Conservation (phyloP, 2,113 vertebrate genomes). For the Elanoides forficatus region DNA sequence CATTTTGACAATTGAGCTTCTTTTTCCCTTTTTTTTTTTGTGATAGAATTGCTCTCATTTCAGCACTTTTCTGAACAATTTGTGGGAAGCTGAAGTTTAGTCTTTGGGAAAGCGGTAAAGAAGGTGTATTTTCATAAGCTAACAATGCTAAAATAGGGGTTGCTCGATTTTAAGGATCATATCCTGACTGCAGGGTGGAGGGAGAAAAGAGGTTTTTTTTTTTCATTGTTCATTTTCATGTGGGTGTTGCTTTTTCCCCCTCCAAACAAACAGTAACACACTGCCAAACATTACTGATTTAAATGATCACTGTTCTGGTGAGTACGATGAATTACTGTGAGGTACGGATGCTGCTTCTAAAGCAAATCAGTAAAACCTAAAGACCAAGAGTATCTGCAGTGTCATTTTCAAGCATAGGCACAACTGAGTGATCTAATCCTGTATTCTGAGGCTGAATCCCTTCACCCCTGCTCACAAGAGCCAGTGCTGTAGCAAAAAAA, state of each 20-base stretch:
- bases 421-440: background rate
- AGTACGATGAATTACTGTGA: background rate
- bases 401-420: background rate
- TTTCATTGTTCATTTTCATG: background rate
- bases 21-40: no score
- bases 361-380: conserved; percentile 17
- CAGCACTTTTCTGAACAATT: background rate
- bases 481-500: background rate
- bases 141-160: background rate
- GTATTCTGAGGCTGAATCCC: conserved; percentile 25
- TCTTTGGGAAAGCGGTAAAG: background rate
- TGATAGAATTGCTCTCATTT: background rate
- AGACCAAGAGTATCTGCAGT: background rate
- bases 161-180: background rate
- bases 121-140: background rate
- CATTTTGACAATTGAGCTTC: background rate
- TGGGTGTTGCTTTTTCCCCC: background rate
- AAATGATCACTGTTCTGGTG: background rate
- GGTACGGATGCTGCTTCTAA: background rate
- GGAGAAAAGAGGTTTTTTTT: background rate
- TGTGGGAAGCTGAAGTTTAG: background rate
- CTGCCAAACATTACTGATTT: background rate
- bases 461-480: conserved; percentile 6
- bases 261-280: background rate
- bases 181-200: background rate